Conservation (phyloP, 2,888 invertebrate species). For the Idaea straminata region DNA sequence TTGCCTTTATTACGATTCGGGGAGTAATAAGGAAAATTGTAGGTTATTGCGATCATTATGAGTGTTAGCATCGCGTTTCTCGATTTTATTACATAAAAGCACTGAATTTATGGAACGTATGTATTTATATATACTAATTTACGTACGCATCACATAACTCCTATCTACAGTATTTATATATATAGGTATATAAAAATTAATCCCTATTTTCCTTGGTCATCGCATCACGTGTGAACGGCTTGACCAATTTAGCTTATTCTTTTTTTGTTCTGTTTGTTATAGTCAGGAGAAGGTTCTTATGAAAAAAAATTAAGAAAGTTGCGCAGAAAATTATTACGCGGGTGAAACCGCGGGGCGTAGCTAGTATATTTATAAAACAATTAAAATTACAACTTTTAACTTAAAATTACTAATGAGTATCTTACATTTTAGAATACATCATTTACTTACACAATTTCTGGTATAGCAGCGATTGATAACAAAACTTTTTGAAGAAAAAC, state of each 20-base stretch:
- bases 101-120: not conserved
- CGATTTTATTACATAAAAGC: not conserved
- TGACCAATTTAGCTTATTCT: too few species aligned
- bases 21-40: constrained; percentile 52
- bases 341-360: too few species aligned
- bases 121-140: not conserved
- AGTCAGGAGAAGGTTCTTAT: too few species aligned
- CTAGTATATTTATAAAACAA: not conserved
- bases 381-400: not conserved
- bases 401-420: too few species aligned
- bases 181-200: too few species aligned
- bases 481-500: not conserved
- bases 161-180: not conserved
- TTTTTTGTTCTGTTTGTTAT: too few species aligned
- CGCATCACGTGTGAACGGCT: too few species aligned
- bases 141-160: too few species aligned
- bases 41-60: constrained; percentile 29
- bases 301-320: too few species aligned
- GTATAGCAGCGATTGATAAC: not conserved
- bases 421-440: too few species aligned
- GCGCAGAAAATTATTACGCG: too few species aligned
- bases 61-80: constrained; percentile 20
- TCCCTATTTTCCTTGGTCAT: too few species aligned
- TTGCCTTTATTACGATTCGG: constrained; percentile 45
- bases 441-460: constrained; percentile 5